Evolutionary conservation across 2,113 vertebrate genomes (phyloP).

Genomic region (Gulo gulo): DNA sequence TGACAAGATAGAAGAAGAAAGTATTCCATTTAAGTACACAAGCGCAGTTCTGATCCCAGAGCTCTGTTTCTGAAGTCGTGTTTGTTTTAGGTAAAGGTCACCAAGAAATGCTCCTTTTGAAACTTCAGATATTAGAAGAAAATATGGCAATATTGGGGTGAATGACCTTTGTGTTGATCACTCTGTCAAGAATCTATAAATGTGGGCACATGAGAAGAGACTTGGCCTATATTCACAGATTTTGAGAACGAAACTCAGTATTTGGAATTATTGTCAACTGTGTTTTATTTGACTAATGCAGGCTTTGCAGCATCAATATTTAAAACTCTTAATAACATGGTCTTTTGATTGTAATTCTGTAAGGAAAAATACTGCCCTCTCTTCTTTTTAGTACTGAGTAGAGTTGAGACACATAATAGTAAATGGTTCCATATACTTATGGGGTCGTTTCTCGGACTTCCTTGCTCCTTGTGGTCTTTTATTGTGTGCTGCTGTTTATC

Average conservation of each 20-base stretch:
- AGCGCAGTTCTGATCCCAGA: constrained; percentile 58
- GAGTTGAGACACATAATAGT: not conserved
- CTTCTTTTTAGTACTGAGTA: not conserved
- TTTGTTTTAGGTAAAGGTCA: constrained; percentile 83
- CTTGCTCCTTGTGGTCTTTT: constrained; percentile 59
- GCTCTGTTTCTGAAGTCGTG: constrained; percentile 63
- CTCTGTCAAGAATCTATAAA: constrained; percentile 70
- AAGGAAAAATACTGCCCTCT: not conserved
- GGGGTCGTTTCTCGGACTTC: constrained; percentile 49
- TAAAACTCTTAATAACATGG: not conserved
- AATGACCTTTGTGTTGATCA: constrained; percentile 75
- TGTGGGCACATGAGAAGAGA: constrained; percentile 34
- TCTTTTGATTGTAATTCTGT: not conserved
- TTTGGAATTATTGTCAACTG: constrained; percentile 57
- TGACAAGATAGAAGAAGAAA: constrained; percentile 73
- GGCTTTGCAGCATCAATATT: constrained; percentile 31
- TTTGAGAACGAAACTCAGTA: constrained; percentile 51
- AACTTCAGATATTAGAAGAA: constrained; percentile 75
- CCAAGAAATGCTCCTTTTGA: constrained; percentile 72
- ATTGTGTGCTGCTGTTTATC: constrained; percentile 79
- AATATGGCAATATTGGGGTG: constrained; percentile 74
- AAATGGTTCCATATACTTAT: constrained; percentile 30
- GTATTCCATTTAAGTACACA: constrained; percentile 72
- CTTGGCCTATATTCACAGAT: constrained; percentile 38
- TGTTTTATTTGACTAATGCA: constrained; percentile 71